Conservation (phyloP, 2,113 vertebrate genomes). For the Takifugu bimaculatus region DNA sequence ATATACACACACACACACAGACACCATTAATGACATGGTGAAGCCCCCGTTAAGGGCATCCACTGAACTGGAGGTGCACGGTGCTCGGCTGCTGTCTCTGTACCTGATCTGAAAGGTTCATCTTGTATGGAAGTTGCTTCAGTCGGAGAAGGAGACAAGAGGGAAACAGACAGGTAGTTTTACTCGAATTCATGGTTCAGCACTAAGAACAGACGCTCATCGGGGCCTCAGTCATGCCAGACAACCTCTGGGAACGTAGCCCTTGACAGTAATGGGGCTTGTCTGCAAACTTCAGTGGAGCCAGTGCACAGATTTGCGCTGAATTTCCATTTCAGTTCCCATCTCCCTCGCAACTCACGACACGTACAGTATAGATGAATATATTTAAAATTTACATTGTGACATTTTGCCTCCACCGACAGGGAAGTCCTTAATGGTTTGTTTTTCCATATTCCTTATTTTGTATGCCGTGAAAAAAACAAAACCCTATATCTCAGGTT, state of each 20-base stretch:
- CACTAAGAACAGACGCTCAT: constrained; percentile 25
- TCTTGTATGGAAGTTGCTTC: constrained; percentile 77
- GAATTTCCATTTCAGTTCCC: constrained; percentile 13
- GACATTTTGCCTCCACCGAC: constrained; percentile 43
- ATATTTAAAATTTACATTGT: constrained; percentile 27
- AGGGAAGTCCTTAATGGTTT: constrained; percentile 42
- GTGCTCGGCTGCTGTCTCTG: constrained; percentile 35
- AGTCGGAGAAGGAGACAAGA: constrained; percentile 67
- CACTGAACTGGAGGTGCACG: constrained; percentile 35
- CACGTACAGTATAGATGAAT: constrained; percentile 29
- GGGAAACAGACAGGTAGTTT: constrained; percentile 61
- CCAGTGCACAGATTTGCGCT: constrained; percentile 36
- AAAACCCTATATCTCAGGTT: background rate
- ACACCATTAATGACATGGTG: constrained; percentile 1
- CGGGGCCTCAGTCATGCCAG: constrained; percentile 27
- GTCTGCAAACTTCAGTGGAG: constrained; percentile 38
- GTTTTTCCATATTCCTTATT: constrained; percentile 45
- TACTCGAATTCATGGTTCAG: constrained; percentile 41
- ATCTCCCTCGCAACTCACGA: constrained; percentile 14
- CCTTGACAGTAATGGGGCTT: constrained; percentile 20
- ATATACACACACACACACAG: constrained; percentile 36
- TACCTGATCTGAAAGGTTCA: constrained; percentile 76
- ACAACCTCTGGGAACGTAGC: constrained; percentile 28
- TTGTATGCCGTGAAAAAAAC: background rate
- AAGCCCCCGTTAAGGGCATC: constrained; percentile 6